phyloP scores from a whole-genome alignment of 2,113 vertebrate genomes.

The Heliornis fulica region DNA sequence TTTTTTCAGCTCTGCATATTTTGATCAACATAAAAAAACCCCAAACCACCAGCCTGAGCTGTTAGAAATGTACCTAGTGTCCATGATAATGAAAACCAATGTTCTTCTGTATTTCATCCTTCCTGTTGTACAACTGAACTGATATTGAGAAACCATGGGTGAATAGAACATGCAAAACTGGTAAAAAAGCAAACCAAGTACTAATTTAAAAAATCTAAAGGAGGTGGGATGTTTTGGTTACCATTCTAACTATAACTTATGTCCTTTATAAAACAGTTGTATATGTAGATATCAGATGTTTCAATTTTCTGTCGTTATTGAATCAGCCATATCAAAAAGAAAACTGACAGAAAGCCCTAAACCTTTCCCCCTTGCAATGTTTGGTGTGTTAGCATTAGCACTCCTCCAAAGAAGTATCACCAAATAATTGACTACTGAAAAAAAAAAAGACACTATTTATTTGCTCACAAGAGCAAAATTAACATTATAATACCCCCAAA shows the following conservation, averaged over 20 bases:
- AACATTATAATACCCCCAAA: background rate
- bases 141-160: rapidly evolving
- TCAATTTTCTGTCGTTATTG: background rate
- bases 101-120: background rate
- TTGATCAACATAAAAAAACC: background rate
- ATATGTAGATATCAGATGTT: background rate
- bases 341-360: background rate
- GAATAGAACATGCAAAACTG: background rate
- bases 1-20: background rate
- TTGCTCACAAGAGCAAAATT: background rate
- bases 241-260: background rate
- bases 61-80: background rate
- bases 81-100: background rate
- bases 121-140: background rate
- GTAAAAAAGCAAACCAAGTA: background rate
- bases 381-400: background rate
- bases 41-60: background rate
- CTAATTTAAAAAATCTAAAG: background rate
- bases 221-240: background rate
- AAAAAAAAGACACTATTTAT: background rate
- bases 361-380: background rate
- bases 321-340: background rate
- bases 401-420: background rate
- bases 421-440: background rate
- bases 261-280: background rate